Conservation (phyloP, 2,797 vertebrate species). For the Propithecus perrieri region DNA sequence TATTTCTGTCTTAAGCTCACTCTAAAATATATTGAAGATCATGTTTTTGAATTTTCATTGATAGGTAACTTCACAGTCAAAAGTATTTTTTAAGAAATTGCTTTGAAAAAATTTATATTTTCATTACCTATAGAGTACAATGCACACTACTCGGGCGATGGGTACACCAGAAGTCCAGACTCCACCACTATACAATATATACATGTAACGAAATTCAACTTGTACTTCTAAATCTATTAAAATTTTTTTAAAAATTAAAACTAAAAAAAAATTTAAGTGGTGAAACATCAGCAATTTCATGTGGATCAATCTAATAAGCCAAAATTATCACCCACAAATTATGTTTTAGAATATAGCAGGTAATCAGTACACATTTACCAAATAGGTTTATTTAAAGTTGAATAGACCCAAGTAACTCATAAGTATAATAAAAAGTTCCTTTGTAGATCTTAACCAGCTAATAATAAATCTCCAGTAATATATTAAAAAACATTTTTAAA, state of each 20-base stretch:
- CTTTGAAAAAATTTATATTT: slow-evolving; percentile 28
- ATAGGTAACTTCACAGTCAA: background rate
- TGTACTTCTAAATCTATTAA: background rate
- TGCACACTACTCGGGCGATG: background rate
- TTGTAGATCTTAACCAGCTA: background rate
- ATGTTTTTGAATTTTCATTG: background rate
- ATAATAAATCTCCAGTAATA: background rate
- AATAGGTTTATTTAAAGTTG: background rate
- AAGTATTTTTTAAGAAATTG: background rate
- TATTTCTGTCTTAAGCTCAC: slow-evolving; percentile 11
- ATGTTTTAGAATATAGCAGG: background rate
- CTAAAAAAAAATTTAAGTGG: background rate
- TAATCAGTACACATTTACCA: background rate
- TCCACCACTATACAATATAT: background rate
- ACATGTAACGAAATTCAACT: background rate
- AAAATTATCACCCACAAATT: background rate
- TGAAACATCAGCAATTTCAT: background rate
- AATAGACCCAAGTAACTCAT: background rate
- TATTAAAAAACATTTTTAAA: background rate
- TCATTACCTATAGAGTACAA: background rate
- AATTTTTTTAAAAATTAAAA: background rate
- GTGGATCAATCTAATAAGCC: background rate
- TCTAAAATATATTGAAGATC: background rate
- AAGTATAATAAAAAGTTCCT: background rate
- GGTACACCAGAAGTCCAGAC: background rate